Conservation (phyloP, 2,888 invertebrate genomes). For the Hymenopus coronatus region DNA sequence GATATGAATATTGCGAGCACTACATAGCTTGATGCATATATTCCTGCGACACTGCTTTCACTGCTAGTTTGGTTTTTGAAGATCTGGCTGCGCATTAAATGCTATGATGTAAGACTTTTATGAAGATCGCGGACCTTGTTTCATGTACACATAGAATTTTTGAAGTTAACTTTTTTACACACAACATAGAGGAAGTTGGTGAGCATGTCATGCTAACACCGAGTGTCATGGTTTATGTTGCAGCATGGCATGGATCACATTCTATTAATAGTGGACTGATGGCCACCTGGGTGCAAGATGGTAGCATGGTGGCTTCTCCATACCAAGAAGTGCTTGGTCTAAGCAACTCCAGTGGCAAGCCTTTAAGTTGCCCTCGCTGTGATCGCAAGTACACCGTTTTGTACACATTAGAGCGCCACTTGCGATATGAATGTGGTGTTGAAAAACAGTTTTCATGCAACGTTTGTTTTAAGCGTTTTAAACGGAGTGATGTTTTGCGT, state of each 20-base stretch:
- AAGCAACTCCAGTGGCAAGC: slow-evolving; percentile 14
- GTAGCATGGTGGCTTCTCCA: slow-evolving; percentile 5
- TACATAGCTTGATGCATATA: no score
- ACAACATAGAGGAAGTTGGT: not conserved
- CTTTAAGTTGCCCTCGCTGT: slow-evolving; percentile 35
- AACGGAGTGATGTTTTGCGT: slow-evolving; percentile 31
- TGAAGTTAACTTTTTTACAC: not conserved
- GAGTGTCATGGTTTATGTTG: slow-evolving; percentile 11
- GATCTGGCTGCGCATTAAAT: no score
- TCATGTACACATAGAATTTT: not conserved
- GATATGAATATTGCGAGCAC: no score
- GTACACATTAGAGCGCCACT: slow-evolving; percentile 43
- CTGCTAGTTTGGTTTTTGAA: no score
- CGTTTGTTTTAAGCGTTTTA: slow-evolving; percentile 35
- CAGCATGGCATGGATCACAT: slow-evolving; percentile 20
- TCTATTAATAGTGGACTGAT: slow-evolving; percentile 9
- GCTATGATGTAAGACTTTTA: no score
- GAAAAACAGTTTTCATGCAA: slow-evolving; percentile 42
- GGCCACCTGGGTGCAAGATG: not conserved
- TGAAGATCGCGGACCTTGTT: not conserved
- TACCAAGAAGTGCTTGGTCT: slow-evolving; percentile 5
- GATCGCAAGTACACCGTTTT: slow-evolving; percentile 35
- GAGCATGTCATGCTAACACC: not conserved
- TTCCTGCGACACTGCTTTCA: no score
- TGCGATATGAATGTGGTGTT: slow-evolving; percentile 46